Percentiles rank a stretch among this genome's conserved stretches.
Evolutionary conservation across 2,113 vertebrate genomes (phyloP).

Genomic region (Reinhardtius hippoglossoides): DNA sequence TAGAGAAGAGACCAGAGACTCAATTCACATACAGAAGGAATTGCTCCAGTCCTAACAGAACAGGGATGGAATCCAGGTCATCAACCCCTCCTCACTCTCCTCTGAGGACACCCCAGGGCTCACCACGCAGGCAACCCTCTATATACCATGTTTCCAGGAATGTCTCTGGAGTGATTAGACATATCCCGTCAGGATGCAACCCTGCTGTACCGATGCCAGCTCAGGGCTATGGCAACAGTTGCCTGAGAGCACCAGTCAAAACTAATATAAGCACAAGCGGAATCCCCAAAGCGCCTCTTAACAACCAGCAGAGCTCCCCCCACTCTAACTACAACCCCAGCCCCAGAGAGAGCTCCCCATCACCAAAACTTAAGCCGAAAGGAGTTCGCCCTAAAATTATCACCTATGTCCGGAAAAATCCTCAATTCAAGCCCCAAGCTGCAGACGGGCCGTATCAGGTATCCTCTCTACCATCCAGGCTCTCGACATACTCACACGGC

Average conservation of each 20-base stretch:
- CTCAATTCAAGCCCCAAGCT: conserved; percentile 86
- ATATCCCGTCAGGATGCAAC: conserved; percentile 64
- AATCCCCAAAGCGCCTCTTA: conserved; percentile 88
- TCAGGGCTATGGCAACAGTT: conserved; percentile 80
- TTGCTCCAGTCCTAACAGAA: conserved; percentile 76
- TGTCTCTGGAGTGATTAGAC: conserved; percentile 62
- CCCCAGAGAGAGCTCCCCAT: conserved; percentile 72
- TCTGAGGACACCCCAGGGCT: conserved; percentile 79
- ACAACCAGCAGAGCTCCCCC: conserved; percentile 75
- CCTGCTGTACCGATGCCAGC: conserved; percentile 59
- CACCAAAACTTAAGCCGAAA: conserved; percentile 89
- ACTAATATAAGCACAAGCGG: conserved; percentile 83
- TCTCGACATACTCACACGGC: conserved; percentile 77
- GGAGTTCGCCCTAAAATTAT: conserved; percentile 97
- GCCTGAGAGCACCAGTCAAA: conserved; percentile 89
- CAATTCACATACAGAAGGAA: conserved; percentile 75
- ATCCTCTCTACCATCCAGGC: conserved; percentile 84
- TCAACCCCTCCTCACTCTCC: conserved; percentile 73
- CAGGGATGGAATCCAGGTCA: conserved; percentile 55
- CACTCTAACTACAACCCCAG: conserved; percentile 74
- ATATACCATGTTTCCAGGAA: conserved; percentile 76
- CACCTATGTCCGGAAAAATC: conserved; percentile 93
- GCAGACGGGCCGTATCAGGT: conserved; percentile 86
- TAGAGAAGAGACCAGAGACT: conserved; percentile 72
- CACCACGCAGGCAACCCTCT: conserved; percentile 75